Evolutionary conservation across 2,113 vertebrate genomes (phyloP), one percentile per base, ranked within the genome.

Genomic region (Miniopterus natalensis): DNA sequence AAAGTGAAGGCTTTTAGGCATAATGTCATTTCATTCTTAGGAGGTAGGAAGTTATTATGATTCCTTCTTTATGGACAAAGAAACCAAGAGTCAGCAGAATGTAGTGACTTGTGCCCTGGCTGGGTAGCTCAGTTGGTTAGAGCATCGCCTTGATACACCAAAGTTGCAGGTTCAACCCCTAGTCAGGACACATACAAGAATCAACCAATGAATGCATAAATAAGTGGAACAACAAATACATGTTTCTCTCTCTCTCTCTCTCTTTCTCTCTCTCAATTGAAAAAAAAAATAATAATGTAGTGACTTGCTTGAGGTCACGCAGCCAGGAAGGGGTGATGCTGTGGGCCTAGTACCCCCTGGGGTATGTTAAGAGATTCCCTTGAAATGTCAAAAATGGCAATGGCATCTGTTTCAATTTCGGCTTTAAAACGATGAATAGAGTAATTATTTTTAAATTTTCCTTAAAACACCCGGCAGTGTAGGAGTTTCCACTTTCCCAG

Each of bases 401-500:
- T 4, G 18, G 53, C n/a, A 47, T 40, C n/a, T 57, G 70, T 53
- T 70, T 79, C 42, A 1, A n/a, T 2, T 51, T 68, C 57, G 10
- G 49, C 17, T 74, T 78, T 73, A 59, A 65, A 74, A 92, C 75
- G 90, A 70, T 18, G 49, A n/a, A 6, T 29, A 20, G 17, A 75
- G 20, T 70, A 15, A 51, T 47, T 71, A n/a, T 55, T 40, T 86
- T 61, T 2, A 15, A 42, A 36, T 27, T 84, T 65, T 10, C 31
- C 45, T 73, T 79, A 17, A 73, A 88, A 73, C n/a, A 2, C 29
- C 9, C 27, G 66, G 25, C 53, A 29, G 18, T 3, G 15, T 11
- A 25, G 45, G 40, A 1, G 8, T 36, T n/a, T 25, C 36, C 31
- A 5, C 63, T 36, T 8, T n/a, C 29, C 42, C 0, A 1, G 59